phyloP scores from a whole-genome alignment of 2,797 vertebrate species.

The Takifugu ocellatus region DNA sequence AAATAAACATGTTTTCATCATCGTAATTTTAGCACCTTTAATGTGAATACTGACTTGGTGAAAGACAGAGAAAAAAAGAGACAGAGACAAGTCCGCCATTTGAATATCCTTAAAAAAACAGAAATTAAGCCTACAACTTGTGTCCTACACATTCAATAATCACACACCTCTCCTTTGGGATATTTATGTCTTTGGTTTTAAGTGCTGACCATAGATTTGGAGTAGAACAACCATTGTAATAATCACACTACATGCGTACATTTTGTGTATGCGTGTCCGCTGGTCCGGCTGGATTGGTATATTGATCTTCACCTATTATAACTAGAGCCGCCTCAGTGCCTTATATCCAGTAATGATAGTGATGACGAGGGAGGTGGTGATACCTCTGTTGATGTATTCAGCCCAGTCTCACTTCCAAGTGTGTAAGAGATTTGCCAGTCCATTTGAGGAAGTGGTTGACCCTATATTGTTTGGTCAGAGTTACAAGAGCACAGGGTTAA shows the following conservation, averaged over 20 bases:
- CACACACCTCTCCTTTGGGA: conserved; percentile 36
- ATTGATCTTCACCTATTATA: conserved; percentile 21
- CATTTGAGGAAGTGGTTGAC: background rate
- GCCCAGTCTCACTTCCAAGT: background rate
- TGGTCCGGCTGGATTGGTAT: conserved; percentile 25
- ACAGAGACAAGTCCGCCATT: conserved; percentile 13
- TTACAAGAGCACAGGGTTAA: no score
- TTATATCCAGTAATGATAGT: conserved; percentile 39
- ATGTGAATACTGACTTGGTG: conserved; percentile 49
- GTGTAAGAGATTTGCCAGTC: background rate
- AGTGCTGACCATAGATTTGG: conserved; percentile 37
- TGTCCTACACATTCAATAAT: conserved; percentile 58
- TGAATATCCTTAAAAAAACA: conserved; percentile 24
- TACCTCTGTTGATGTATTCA: conserved; percentile 16
- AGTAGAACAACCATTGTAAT: conserved; percentile 31
- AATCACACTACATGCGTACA: conserved; percentile 6
- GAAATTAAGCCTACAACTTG: conserved; percentile 44
- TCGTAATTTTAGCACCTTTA: conserved; percentile 67
- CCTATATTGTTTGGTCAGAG: no score
- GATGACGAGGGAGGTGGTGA: conserved; percentile 13
- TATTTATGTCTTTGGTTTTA: conserved; percentile 42
- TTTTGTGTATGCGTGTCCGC: conserved; percentile 7
- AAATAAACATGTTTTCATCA: conserved; percentile 31
- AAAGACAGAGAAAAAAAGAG: conserved; percentile 11
- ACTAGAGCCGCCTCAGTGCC: conserved; percentile 40